Evolutionary conservation across 2,113 vertebrate genomes (phyloP), one percentile per base, ranked within the genome.

Genomic region (Bambusicola thoracicus): DNA sequence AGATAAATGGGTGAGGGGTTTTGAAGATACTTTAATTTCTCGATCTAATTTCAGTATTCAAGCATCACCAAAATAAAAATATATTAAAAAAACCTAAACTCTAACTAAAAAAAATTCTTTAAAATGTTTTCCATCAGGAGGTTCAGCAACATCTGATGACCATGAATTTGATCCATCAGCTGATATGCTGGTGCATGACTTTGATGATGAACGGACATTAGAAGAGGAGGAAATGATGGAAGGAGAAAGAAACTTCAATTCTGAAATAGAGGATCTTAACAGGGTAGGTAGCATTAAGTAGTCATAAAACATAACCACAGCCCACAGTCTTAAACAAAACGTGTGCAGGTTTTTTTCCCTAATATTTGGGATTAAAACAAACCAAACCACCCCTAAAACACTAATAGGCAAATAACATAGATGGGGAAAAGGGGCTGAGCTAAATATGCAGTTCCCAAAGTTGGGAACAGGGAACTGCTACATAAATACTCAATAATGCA

Each of bases 101-200:
- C 41, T 95, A 78, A 85, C 93, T 95, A 73, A 97, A 90, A 90
- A 83, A 30, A 94, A 48, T 68, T 46, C 94, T 75, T 95, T 89
- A 93, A 90, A 97, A 92, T 97, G 93, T 95, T 97, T 87, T 95
- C 92, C 80, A 89, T 75, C 78, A 98, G 98, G 98, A 97, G 98
- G 98, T 97, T 99, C 98, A 97, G 98, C 98, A 96, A 97, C 97
- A 97, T 98, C 99, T 74, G 99, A 98, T 91, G 99, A 99, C 98
- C 98, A 98, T 97, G 99, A 99, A 93, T 99, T 99, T 92, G 99
- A 99, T 97, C 99, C 99, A 77, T 98, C 99, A 65, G 99, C 98
- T 97, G 99, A 99, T 90, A 99, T 99, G 99, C 98, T 99, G 84
- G 98, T 99, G 94, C 99, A 99, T 95, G 99, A 99, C 97, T 99